These are phyloP conservation scores for Mimas tiliae DNA, from an alignment of 2,888 invertebrate species.

Conservation along the genomic window DNA sequence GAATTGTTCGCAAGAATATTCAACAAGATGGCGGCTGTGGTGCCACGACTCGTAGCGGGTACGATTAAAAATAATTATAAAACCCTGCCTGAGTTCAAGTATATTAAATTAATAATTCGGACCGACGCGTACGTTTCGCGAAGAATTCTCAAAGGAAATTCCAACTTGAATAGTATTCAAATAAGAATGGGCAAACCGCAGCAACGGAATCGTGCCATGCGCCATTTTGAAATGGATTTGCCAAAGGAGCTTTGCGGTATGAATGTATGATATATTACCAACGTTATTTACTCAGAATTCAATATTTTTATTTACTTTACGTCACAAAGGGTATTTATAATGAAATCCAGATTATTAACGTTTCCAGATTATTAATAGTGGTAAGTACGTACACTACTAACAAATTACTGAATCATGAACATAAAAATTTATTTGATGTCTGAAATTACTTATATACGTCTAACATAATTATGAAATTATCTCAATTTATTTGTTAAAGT, in stretches of 20 bases:
- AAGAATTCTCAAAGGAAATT: conserved; percentile 40
- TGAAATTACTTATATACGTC: no score
- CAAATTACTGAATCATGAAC: no score
- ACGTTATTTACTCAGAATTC: no score
- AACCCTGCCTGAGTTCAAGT: conserved; percentile 43
- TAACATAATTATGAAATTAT: no score
- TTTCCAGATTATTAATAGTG: no score
- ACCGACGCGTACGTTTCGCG: conserved; percentile 37
- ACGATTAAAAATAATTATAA: conserved; percentile 75
- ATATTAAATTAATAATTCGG: conserved; percentile 57
- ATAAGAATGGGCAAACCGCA: conserved; percentile 23
- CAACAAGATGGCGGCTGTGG: conserved; percentile 53
- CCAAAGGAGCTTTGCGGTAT: conserved; percentile 10
- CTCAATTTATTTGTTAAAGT: no score
- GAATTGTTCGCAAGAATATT: conserved; percentile 67
- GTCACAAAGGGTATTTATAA: no score
- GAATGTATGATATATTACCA: background rate
- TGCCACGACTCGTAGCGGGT: conserved; percentile 43
- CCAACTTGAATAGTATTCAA: conserved; percentile 26
- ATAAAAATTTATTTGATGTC: no score
- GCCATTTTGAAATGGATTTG: conserved; percentile 26
- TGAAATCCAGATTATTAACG: no score
- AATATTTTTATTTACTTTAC: no score
- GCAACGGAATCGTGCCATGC: conserved; percentile 16
- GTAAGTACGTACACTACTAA: no score